Conservation (phyloP, 2,888 invertebrate species). For the Sabatieria punctata region DNA sequence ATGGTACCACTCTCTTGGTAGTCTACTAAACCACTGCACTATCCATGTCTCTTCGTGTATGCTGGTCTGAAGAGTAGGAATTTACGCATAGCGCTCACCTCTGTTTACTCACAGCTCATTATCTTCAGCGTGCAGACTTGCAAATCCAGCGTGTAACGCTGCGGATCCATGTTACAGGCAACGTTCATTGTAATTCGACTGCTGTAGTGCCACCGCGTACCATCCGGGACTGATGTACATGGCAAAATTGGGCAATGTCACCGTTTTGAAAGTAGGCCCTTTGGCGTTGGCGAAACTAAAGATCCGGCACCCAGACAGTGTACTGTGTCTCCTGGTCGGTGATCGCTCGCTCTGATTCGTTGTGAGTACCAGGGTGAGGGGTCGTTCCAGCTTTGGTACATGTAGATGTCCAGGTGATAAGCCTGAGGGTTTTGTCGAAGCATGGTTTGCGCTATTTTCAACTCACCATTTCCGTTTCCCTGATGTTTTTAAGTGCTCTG, state of each 20-base stretch:
- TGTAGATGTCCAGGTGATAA: conserved; percentile 22
- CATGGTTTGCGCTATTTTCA: too few species aligned
- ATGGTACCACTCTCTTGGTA: conserved; percentile 17
- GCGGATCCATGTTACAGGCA: conserved; percentile 98
- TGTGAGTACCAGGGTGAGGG: conserved; percentile 16
- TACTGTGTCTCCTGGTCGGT: too few species aligned
- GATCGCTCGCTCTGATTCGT: conserved; percentile 12
- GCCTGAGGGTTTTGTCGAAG: too few species aligned
- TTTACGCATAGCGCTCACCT: too few species aligned
- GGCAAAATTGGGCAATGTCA: conserved; percentile 23
- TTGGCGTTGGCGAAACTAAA: too few species aligned
- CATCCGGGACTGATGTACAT: conserved; percentile 20
- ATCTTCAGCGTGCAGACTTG: conserved; percentile 99
- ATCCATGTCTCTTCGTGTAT: conserved; percentile 23
- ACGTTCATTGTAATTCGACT: conserved; percentile 71
- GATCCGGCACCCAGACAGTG: too few species aligned
- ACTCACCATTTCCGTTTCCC: too few species aligned
- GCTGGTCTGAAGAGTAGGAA: conserved; percentile 23
- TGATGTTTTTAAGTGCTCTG: too few species aligned
- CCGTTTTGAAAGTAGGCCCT: too few species aligned
- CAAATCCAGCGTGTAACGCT: conserved; percentile 90
- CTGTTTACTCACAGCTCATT: conserved; percentile 92
- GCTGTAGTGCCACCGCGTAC: conserved; percentile 18
- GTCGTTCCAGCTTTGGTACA: conserved; percentile 24
- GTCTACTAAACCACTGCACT: conserved; percentile 21